Base-by-base conservation (phyloP, 1,140 invertebrate genomes). In the Pinna nobilis region DNA sequence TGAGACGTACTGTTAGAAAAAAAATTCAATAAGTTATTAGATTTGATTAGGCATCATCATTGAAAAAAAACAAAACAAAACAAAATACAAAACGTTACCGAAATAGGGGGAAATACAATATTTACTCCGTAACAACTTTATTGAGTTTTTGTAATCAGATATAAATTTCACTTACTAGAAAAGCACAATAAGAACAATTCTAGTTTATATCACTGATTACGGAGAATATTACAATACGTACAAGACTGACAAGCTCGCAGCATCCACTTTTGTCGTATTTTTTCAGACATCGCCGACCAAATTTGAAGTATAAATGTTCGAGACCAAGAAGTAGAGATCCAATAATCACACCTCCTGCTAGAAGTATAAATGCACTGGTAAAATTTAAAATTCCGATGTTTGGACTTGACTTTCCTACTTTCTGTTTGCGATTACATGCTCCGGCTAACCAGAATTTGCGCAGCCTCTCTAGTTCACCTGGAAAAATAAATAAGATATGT, bases 391-490 rank as follows among this genome's bases (percentile, higher is more conserved):
- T 91, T 1, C 97, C 97, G 74, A 99, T 90, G 0, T 97, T 97
- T 87, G 98, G 95, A 67, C 90, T 92, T 4, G 80, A 82, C 59
- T 84, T 77, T 20, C 79, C 79, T 3, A 76, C 67, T 41, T 83
- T 81, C 86, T 96, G 95, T 83, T 96, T 96, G 0, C 95, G 95
- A 81, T 97, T 95, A 88, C 98, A 99, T 0, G 96, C 96, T 4
- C 98, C 98, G 0, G 97, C 98, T 93, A 99, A 95, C 97, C 98
- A 99, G 86, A 97, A 98, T 82, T 96, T 92, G 76, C 97, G 92
- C 74, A 99, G 90, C 76, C 97, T 91, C 89, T 99, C 98, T 77
- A 99, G 90, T 88, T 99, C 97, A 51, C 94, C 94, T 95, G 77
- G 55, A 80, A 79, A n/a, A n/a, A n/a, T n/a, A n/a, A 44, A 66